Base-by-base conservation (phyloP, 2,797 vertebrate species). In the Lates japonicus region DNA sequence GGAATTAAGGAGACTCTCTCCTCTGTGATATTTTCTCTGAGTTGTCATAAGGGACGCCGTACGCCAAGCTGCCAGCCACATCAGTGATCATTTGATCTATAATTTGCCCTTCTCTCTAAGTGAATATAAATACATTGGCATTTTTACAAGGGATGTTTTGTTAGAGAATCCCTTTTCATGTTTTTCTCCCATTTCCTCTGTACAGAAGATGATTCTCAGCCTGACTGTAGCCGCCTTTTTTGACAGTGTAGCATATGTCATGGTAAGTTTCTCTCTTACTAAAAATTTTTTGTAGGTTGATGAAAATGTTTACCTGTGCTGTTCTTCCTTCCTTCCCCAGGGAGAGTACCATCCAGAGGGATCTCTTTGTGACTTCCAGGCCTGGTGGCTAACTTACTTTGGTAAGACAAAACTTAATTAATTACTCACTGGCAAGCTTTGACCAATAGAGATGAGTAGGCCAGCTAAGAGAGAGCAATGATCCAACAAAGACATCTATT, bases 311-410 rank as follows among this genome's bases (percentile, higher is more conserved):
- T 80, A 48, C 17, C 22, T 29, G 16, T 44, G 29, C 60, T 80
- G 35, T 83, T 33, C 70, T 44, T 70, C 39, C 29, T 62, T 70
- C 51, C 66, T 25, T 84, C 44, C 11, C 42, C 78, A 96, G 96
- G 94, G 92, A 14, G 95, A 96, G 48, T 92, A 93, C 59, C 92
- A 95, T 86, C 91, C 93, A 25, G 90, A 93, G 72, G 96, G 95
- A 16, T 76, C 86, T 25, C 92, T 97, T 3, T 97, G 96, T 86
- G 84, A 93, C 83, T 96, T 96, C 74, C 96, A 97, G 90, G 96
- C 95, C 71, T 96, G 95, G 95, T 97, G 96, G 96, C 91, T 97
- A 65, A 96, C 95, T 25, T 97, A 96, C 84, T 96, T 97, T 92
- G 96, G 96, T 96, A 93, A 95, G 94, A 85, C 64, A 52, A 75